These are phyloP conservation scores for Drosophila mettleri DNA, from an alignment of 2,888 invertebrate species.

Conservation along the genomic window DNA sequence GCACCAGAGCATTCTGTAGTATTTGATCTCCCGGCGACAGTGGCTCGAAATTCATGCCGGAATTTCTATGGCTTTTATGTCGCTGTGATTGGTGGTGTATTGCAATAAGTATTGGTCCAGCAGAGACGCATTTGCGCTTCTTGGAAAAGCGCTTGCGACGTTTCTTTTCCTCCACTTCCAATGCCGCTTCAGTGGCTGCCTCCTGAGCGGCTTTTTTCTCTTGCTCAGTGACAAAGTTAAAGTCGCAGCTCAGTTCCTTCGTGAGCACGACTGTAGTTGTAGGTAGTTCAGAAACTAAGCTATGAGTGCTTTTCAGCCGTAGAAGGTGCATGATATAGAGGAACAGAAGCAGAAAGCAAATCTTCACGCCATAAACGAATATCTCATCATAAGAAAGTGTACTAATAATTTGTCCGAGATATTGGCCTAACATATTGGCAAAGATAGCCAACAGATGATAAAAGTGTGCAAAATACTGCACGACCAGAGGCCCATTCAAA, in stretches of 20 bases:
- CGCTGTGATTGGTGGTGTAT: conserved; percentile 64
- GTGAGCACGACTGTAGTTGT: conserved; percentile 31
- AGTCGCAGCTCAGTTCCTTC: conserved; percentile 73
- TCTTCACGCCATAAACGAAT: conserved; percentile 74
- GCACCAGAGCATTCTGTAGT: conserved; percentile 63
- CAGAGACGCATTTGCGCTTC: conserved; percentile 83
- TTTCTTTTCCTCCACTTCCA: conserved; percentile 82
- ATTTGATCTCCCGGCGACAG: conserved; percentile 63
- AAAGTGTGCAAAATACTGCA: conserved; percentile 39
- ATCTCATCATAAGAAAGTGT: conserved; percentile 66
- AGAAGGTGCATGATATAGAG: conserved; percentile 74
- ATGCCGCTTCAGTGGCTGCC: conserved; percentile 69
- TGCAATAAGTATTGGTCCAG: conserved; percentile 83
- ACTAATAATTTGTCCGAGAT: conserved; percentile 30
- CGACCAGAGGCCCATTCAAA: conserved; percentile 24
- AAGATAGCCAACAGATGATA: conserved; percentile 41
- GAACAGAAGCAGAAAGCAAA: conserved; percentile 71
- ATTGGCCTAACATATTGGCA: conserved; percentile 22
- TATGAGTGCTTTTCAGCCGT: conserved; percentile 27
- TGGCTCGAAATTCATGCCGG: conserved; percentile 60
- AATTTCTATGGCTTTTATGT: conserved; percentile 37
- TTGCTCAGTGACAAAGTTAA: conserved; percentile 74
- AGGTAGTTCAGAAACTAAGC: conserved; percentile 5
- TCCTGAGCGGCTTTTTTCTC: conserved; percentile 74
- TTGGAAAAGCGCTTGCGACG: conserved; percentile 80